Evolutionary conservation across 2,888 invertebrate genomes (phyloP), one percentile per base, ranked within the genome.

Genomic region (Ichneumoninae sp.): DNA sequence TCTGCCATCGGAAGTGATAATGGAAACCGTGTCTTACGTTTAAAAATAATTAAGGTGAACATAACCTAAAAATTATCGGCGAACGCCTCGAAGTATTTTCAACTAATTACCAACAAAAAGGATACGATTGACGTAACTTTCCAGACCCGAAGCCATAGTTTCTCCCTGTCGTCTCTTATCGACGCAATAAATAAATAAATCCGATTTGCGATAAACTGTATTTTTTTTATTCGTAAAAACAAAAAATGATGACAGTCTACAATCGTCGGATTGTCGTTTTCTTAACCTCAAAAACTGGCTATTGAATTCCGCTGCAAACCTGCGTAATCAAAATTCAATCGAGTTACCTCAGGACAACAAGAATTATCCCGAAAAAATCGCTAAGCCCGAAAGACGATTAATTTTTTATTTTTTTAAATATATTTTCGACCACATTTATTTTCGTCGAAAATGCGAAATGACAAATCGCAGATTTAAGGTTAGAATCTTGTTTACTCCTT

Each of bases 1-100:
- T 88, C 99, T 95, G 63, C 99, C 99, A 94, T 99, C 99, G 13
- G 98, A 97, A 74, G 99, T 99, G 90, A 99, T 98, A 86, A 99
- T 98, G 50, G 98, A 98, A 78, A 99, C 98, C 50, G 98, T 97
- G 94, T 98, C 96, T 96, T 87, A 60, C 75, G 81, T 71, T 85
- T 10, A 44, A 26, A 68, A 87, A 84, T 77, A 78, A 71, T 85
- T 76, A 81, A 83, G 78, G 81, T 82, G 87, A 52, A 30, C 52
- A 73, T n/a, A 81, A 79, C 52, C 8, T 68, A 8, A 60, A 60
- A 74, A 30, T n/a, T 52, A 73, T 71, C 76, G 40, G 54, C 33
- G 79, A 83, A 83, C 30, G 69, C 63, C 66, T 4, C 19, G 22
- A 44, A 83, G 66, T 79, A 2, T 33, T 63, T 10, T 44, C 68